Percentiles rank a stretch among this genome's conserved stretches.
Conservation (phyloP, 2,113 vertebrate species). For the Cyrtonyx montezumae region DNA sequence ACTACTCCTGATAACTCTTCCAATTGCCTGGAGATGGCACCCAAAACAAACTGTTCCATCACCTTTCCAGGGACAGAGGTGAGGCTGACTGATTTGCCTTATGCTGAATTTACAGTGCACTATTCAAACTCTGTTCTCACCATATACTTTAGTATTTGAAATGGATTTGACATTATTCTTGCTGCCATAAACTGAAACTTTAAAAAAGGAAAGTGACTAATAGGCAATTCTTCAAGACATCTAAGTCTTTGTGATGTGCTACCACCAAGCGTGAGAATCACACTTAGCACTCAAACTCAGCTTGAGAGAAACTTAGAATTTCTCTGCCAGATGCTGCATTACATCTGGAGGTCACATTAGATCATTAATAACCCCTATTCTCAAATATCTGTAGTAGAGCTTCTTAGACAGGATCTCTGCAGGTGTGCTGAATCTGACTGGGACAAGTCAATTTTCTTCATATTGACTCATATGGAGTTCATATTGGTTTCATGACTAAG, state of each 20-base stretch:
- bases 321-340: neutral
- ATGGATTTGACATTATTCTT: neutral
- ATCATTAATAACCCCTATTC: neutral
- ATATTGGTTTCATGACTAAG: neutral
- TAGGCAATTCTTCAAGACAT: neutral
- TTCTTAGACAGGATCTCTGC: neutral
- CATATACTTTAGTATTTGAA: neutral
- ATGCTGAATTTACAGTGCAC: neutral
- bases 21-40: no score
- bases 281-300: neutral
- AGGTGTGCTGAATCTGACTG: neutral
- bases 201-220: neutral
- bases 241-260: neutral
- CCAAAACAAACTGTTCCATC: no score
- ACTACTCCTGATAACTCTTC: no score
- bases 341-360: neutral
- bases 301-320: neutral
- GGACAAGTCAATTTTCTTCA: neutral
- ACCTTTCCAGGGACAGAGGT: no score
- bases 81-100: neutral
- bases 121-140: neutral
- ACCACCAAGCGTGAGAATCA: neutral
- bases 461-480: neutral
- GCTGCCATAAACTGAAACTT: neutral
- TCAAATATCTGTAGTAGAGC: neutral